Base-by-base conservation (phyloP, 2,888 invertebrate genomes). In the Fissipunctia ypsillon region DNA sequence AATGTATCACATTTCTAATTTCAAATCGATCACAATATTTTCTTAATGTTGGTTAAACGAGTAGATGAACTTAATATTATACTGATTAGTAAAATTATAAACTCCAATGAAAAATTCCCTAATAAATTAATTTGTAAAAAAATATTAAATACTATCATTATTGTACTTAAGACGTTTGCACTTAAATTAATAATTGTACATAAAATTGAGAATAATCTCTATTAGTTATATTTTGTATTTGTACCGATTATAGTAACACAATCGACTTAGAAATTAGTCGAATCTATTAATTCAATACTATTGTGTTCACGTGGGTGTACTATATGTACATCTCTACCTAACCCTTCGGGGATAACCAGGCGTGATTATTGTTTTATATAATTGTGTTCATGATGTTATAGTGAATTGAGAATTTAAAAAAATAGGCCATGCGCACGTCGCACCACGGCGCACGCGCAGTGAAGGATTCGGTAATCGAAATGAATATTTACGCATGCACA, bases 131-230 rank as follows among this genome's bases (percentile, higher is more conserved):
- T 52, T 63, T 38, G 35, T 76, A 66, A 67, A 69, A 63, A 74
- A 57, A 43, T 57, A 41, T 76, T 43, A 63, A 63, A 65, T 50
- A 52, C 25, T 48, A 31, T 63, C 14, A 54, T 59, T 52, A 12
- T 59, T 71, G 41, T 71, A 82, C 59, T 57, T 66, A 25, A 41
- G 57, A 81, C 45, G 25, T 41, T 57, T 67, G 43, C 12, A 48
- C 45, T 66, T 69, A 69, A 48, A 69, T 19, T 60, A 67, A 61
- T 60, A 67, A 61, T 82, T 78, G 82, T 80, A 72, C 78, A 71
- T 65, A 38, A 19, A 25, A 41, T 22, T 19, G 72, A 50, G 35
- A 70, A 31, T 56, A 65, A 56, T 65, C 56, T 61, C 57, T 70
- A 35, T 48, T 78, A 65, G 35, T 59, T 38, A 66, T 54, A 9